Evolutionary conservation across 2,113 vertebrate species (phyloP).

Genomic region (Petroica traversi): DNA sequence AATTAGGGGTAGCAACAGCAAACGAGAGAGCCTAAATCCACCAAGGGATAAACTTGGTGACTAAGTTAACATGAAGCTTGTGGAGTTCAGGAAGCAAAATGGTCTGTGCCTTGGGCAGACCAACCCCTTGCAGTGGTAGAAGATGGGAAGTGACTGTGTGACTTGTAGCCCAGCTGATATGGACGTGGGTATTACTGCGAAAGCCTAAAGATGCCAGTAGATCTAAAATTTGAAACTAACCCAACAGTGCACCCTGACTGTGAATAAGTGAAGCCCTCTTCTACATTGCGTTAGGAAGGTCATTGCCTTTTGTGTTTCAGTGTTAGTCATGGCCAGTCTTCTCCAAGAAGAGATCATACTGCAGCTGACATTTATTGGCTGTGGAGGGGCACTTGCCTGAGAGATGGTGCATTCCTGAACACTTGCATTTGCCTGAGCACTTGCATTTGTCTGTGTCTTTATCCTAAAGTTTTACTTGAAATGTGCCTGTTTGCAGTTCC

Average conservation of each 20-base stretch:
- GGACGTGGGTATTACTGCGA: fast-evolving
- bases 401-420: background rate
- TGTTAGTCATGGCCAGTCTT: background rate
- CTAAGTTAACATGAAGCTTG: fast-evolving
- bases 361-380: background rate
- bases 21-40: background rate
- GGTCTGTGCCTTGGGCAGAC: background rate
- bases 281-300: background rate
- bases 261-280: background rate
- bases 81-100: background rate
- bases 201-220: background rate
- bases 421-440: background rate
- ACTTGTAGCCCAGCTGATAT: background rate
- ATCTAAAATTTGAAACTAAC: background rate
- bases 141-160: background rate
- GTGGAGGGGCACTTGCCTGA: background rate
- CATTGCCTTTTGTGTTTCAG: background rate
- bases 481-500: background rate
- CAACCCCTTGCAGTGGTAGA: background rate
- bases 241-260: background rate
- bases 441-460: background rate
- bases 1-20: background rate
- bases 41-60: background rate
- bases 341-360: background rate
- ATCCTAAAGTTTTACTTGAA: background rate